A percentile compares a stretch with the other conserved stretches of the same genome.
phyloP scores from a whole-genome alignment of 2,888 invertebrate species.

The Andrena hattorfiana region DNA sequence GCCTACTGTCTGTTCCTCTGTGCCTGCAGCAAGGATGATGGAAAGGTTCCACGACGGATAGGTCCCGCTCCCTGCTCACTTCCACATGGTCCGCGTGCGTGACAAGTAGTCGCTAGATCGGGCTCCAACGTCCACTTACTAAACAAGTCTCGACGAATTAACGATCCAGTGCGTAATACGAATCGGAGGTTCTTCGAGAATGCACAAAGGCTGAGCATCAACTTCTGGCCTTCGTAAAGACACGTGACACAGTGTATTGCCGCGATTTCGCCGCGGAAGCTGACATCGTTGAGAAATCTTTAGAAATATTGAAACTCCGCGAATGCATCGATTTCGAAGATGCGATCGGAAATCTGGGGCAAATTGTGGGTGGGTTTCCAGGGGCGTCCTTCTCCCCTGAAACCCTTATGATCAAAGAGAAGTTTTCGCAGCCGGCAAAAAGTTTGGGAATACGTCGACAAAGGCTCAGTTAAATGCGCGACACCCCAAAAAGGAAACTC shows the following conservation, averaged over 20 bases:
- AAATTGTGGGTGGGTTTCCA: not conserved
- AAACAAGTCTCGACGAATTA: not conserved
- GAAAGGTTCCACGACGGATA: slow-evolving; percentile 65
- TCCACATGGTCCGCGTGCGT: slow-evolving; percentile 59
- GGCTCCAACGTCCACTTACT: not conserved
- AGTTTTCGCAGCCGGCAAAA: not conserved
- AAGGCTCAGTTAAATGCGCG: slow-evolving; percentile 55
- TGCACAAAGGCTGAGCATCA: not conserved
- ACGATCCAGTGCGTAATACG: not conserved
- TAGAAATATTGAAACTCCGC: not conserved
- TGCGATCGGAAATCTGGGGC: too few species aligned
- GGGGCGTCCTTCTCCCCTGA: not conserved
- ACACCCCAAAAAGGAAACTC: slow-evolving; percentile 45
- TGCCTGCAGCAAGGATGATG: slow-evolving; percentile 75
- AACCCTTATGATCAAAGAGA: not conserved
- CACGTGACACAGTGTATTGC: not conserved
- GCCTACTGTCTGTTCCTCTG: slow-evolving; percentile 78
- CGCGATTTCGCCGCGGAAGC: not conserved
- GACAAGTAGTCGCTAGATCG: slow-evolving; percentile 37
- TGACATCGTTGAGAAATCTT: not conserved
- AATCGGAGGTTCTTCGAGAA: not conserved
- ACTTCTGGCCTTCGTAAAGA: not conserved
- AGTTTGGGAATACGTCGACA: slow-evolving; percentile 2
- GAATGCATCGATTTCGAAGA: too few species aligned
- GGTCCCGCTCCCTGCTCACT: slow-evolving; percentile 51